phyloP scores from a whole-genome alignment of 2,113 vertebrate genomes.

The Madoqua kirkii region DNA sequence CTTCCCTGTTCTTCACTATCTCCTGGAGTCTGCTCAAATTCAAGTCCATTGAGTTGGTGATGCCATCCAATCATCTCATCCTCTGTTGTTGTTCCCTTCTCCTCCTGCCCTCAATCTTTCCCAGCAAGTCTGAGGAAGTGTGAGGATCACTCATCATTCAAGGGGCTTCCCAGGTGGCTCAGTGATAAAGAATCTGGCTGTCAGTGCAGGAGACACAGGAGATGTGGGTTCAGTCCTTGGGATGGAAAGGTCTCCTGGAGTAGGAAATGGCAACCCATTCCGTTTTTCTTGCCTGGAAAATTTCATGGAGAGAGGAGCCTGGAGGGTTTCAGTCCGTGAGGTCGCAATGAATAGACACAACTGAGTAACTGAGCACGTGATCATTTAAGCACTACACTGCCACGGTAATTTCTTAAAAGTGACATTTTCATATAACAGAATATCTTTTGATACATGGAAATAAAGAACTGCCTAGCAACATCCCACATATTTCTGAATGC shows the following conservation, averaged over 20 bases:
- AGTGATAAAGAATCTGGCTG: not conserved
- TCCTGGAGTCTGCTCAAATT: not conserved
- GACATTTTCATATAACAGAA: not conserved
- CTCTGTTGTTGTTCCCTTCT: not conserved
- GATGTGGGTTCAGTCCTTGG: not conserved
- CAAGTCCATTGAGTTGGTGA: not conserved
- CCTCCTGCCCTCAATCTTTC: not conserved
- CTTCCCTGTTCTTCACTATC: not conserved
- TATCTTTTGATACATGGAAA: not conserved
- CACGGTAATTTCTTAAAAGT: not conserved
- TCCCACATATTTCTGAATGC: not conserved
- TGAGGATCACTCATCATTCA: not conserved
- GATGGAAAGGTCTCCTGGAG: not conserved
- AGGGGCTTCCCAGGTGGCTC: not conserved
- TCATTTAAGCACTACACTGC: not conserved
- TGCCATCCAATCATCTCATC: not conserved
- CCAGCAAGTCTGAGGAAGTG: not conserved
- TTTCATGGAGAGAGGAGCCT: not conserved
- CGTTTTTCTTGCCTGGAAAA: not conserved
- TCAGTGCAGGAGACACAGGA: not conserved
- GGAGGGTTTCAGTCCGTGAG: not conserved
- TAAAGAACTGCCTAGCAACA: not conserved
- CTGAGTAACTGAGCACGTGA: not conserved
- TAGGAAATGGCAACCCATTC: not conserved
- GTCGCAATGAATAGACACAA: not conserved